Conservation (phyloP, 2,113 vertebrate genomes). For the Eidolon helvum region DNA sequence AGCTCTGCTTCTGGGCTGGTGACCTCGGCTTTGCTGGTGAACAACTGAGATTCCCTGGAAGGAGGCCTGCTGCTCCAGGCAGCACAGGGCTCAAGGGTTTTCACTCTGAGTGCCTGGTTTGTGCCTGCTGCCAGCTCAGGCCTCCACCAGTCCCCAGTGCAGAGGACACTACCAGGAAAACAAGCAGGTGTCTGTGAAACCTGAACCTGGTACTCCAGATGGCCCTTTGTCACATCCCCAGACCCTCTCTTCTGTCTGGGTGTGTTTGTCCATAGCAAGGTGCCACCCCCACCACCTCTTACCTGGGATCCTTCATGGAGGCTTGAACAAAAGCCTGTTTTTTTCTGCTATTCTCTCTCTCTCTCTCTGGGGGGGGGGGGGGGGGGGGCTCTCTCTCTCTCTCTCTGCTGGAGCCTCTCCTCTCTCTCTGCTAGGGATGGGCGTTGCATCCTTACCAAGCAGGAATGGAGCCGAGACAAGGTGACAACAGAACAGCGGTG, state of each 20-base stretch:
- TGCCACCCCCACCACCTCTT: neutral
- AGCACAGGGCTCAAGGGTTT: neutral
- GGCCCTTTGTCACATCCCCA: neutral
- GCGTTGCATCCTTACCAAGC: neutral
- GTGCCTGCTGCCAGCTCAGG: neutral
- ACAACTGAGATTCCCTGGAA: neutral
- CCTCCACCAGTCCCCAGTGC: neutral
- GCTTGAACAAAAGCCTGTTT: neutral
- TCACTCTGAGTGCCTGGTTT: neutral
- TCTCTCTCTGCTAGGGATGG: neutral
- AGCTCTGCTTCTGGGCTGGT: neutral
- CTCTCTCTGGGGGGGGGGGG: too few species aligned
- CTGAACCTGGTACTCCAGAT: neutral
- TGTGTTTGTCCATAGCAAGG: neutral
- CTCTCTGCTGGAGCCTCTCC: too few species aligned
- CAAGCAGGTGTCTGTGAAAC: neutral
- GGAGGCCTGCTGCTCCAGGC: too few species aligned
- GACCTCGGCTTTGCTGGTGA: neutral
- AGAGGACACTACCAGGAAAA: neutral
- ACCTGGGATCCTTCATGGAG: neutral
- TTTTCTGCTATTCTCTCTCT: rapidly evolving
- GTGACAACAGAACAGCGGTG: neutral
- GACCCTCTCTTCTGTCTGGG: neutral
- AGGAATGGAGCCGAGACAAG: neutral
- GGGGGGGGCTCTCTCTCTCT: too few species aligned